Base-by-base conservation (phyloP, 1,140 invertebrate species). In the Penaeus indicus region DNA sequence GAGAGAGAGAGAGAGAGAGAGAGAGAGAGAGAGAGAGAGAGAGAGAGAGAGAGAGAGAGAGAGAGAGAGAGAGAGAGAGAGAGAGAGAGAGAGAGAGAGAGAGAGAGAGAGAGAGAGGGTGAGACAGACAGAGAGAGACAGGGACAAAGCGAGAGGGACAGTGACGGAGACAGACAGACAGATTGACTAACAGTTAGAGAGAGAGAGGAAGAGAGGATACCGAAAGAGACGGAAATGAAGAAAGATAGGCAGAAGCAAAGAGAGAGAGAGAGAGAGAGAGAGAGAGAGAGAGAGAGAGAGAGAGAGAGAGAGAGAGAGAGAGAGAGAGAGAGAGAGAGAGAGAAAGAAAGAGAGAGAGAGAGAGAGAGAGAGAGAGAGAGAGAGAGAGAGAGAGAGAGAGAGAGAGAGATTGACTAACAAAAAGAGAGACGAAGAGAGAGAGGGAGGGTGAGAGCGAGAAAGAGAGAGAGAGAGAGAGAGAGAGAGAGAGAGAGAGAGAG, bases 401-500 rank as follows among this genome's bases (percentile, higher is more conserved):
- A 75, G 3, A 75, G 69, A 75, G 3, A 3, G 69, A 75, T n/a
- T 4, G 32, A 32, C 2, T 1, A 2, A 32, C 2, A 32, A 2
- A 32, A 1, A 2, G 32, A 2, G 0, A 32, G 32, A 32, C 2
- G 2, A 2, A 32, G 1, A 32, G 32, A 32, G 0, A 32, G 32
- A 32, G 0, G 2, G 69, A n/a, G 69, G 3, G n/a, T 1, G 38
- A n/a, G 69, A 13, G 69, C 3, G 78, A 47, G 42, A 54, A 42
- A 80, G 42, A 47, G 47, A 80, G 78, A 80, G 78, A 80, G 78
- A 80, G 78, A 80, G 78, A 80, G 78, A 80, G 78, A 80, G 78
- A 80, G 78, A 80, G 78, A 80, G 78, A 80, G 78, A 80, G 78
- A 80, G 47, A 60, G 47, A 80, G 78, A 80, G 78, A 80, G 78